A percentile compares a stretch with the other conserved stretches of the same genome.
Conservation (phyloP, 2,113 vertebrate species). For the Apeltes quadracus region DNA sequence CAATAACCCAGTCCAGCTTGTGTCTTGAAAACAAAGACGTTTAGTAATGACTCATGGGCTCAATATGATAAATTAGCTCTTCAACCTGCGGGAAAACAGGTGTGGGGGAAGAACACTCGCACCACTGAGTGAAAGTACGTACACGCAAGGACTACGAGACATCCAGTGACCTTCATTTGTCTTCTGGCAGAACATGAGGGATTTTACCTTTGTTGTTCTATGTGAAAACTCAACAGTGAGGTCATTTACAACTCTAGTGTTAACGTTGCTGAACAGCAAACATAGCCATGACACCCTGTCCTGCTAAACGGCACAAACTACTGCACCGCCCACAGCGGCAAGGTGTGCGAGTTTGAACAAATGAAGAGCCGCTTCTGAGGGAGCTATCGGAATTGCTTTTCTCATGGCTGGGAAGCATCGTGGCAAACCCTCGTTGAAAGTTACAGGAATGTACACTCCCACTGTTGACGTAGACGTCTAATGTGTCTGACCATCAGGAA, state of each 20-base stretch:
- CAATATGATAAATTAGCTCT: slow-evolving; percentile 25
- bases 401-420: slow-evolving; percentile 63
- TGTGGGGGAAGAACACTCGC: neutral
- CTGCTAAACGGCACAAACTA: slow-evolving; percentile 22
- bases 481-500: neutral
- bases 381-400: slow-evolving; percentile 61
- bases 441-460: slow-evolving; percentile 14
- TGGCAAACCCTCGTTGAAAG: slow-evolving; percentile 38
- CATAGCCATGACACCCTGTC: slow-evolving; percentile 38
- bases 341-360: slow-evolving; percentile 70
- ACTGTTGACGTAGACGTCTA: too few species aligned
- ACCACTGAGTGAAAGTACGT: slow-evolving; percentile 12
- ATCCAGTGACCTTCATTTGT: slow-evolving; percentile 33
- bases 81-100: slow-evolving; percentile 20
- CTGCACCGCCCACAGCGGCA: slow-evolving; percentile 40
- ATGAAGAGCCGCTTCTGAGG: slow-evolving; percentile 53
- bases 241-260: slow-evolving; percentile 2
- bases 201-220: neutral
- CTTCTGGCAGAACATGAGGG: neutral
- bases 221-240: neutral
- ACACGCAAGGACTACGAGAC: slow-evolving; percentile 6
- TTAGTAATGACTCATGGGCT: slow-evolving; percentile 8
- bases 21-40: slow-evolving; percentile 27
- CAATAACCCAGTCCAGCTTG: slow-evolving; percentile 13
- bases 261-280: slow-evolving; percentile 26